Conservation (phyloP, 2,888 invertebrate species). For the Nomada ferruginata region DNA sequence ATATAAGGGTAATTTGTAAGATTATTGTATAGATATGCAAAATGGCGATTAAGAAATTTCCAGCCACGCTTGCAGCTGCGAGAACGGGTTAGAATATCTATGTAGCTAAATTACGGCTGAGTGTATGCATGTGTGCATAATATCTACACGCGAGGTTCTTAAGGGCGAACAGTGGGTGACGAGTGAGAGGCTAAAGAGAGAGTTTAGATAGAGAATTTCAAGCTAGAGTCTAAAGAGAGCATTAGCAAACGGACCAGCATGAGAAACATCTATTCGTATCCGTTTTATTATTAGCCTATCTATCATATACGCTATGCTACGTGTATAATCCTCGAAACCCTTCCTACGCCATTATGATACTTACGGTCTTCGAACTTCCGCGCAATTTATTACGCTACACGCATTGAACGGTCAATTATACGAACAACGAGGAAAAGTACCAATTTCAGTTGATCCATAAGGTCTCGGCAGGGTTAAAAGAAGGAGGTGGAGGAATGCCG, state of each 20-base stretch:
- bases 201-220: constrained; percentile 41
- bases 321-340: constrained; percentile 9
- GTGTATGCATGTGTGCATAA: neutral
- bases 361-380: neutral
- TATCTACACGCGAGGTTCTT: constrained; percentile 12
- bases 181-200: constrained; percentile 28
- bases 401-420: neutral
- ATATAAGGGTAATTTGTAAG: neutral
- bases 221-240: constrained; percentile 30
- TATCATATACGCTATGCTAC: constrained; percentile 17
- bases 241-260: constrained; percentile 28
- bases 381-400: neutral
- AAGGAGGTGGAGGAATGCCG: too few species aligned
- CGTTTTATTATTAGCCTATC: constrained; percentile 36
- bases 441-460: neutral
- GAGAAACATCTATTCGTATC: constrained; percentile 30
- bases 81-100: neutral
- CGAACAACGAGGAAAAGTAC: neutral
- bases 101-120: constrained; percentile 9
- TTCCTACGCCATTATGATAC: neutral
- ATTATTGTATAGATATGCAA: neutral
- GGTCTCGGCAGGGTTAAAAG: too few species aligned
- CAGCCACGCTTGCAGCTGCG: neutral
- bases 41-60: constrained; percentile 1
- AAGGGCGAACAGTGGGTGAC: constrained; percentile 32